These are phyloP conservation scores for Arctia plantaginis DNA, from an alignment of 2,888 invertebrate genomes.

Conservation along the genomic window DNA sequence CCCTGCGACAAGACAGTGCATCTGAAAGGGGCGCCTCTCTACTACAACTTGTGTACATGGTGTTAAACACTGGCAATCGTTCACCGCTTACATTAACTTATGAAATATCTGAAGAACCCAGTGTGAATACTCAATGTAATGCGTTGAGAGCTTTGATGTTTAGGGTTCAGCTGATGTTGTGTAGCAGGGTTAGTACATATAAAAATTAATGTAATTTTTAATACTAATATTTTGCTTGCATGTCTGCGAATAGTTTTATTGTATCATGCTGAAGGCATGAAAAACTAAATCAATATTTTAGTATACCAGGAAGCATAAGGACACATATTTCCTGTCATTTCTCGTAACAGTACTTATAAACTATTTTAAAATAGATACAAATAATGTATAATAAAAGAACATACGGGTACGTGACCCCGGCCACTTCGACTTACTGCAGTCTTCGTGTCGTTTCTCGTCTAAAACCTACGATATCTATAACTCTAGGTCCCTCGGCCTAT, in stretches of 20 bases:
- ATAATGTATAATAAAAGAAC: no score
- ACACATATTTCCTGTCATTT: neutral
- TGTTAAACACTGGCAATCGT: constrained; percentile 65
- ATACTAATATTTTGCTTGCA: no score
- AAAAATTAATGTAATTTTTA: no score
- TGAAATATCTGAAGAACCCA: constrained; percentile 48
- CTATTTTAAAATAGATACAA: no score
- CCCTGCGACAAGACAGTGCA: constrained; percentile 67
- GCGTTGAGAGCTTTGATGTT: constrained; percentile 78
- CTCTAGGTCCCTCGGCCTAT: no score
- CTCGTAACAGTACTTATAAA: neutral
- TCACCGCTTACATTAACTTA: constrained; percentile 70
- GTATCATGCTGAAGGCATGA: no score
- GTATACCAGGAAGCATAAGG: neutral
- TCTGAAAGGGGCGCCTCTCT: constrained; percentile 70
- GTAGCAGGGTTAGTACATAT: constrained; percentile 69
- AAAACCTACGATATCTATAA: no score
- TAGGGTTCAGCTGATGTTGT: constrained; percentile 76
- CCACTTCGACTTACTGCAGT: no score
- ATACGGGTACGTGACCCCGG: no score
- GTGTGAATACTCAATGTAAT: constrained; percentile 58
- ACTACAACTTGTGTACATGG: constrained; percentile 71
- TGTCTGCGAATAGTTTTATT: no score
- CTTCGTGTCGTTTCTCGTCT: no score
- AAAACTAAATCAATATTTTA: no score